A percentile compares a stretch with the other conserved stretches of the same genome.
These are phyloP conservation scores for Brachionus asplanchnoidis DNA, from an alignment of 1,140 invertebrate species.

Conservation along the genomic window DNA sequence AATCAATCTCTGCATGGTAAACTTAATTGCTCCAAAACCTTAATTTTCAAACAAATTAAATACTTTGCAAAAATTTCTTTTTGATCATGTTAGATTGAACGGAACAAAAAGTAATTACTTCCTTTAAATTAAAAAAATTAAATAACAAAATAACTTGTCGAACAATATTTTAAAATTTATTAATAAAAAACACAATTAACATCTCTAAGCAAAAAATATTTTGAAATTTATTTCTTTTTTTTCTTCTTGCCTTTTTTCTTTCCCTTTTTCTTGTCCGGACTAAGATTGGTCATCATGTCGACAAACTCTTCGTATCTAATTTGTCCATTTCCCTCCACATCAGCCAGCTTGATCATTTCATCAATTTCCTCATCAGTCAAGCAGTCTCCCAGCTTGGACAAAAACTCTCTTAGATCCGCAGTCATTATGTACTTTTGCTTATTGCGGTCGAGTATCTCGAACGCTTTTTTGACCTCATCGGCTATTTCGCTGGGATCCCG, in stretches of 20 bases:
- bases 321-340: constrained; percentile 34
- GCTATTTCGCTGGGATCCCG: constrained; percentile 21
- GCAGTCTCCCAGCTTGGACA: constrained; percentile 18
- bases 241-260: constrained; percentile 26
- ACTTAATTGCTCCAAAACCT: neutral
- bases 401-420: constrained; percentile 29
- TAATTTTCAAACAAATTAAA: neutral
- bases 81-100: neutral
- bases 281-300: constrained; percentile 30
- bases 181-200: neutral
- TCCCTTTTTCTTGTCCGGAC: constrained; percentile 24
- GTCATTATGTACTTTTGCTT: constrained; percentile 28
- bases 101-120: neutral
- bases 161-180: neutral
- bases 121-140: neutral
- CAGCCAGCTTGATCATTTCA: constrained; percentile 37
- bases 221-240: constrained; percentile 21
- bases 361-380: constrained; percentile 39
- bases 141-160: neutral
- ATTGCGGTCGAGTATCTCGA: neutral
- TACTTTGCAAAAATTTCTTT: neutral
- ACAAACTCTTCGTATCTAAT: constrained; percentile 36
- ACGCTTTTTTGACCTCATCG: constrained; percentile 23
- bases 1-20: neutral
- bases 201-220: neutral